Evolutionary conservation across 2,113 vertebrate species (phyloP).

Genomic region (Ramphastos sulfuratus): DNA sequence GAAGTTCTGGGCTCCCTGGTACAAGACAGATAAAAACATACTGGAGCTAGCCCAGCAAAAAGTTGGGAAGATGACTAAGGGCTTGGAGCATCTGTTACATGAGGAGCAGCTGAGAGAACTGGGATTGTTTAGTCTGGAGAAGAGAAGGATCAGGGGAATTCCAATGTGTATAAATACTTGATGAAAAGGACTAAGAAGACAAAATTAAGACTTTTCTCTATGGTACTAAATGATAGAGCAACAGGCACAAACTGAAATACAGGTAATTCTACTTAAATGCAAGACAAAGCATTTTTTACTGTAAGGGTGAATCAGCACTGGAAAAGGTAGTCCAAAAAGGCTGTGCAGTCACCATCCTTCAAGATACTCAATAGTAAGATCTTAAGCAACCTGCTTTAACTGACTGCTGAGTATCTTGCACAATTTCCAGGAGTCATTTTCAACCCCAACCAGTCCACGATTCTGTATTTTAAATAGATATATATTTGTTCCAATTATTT

Average conservation of each 20-base stretch:
- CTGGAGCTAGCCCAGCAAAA: neutral
- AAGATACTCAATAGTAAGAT: neutral
- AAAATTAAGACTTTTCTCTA: neutral
- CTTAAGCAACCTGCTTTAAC: neutral
- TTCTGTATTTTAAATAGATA: neutral
- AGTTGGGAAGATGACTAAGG: neutral
- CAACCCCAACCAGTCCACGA: neutral
- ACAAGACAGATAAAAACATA: neutral
- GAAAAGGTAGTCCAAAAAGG: neutral
- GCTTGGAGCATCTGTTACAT: accelerated
- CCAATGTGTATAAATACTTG: neutral
- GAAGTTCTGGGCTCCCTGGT: neutral
- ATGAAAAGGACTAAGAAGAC: neutral
- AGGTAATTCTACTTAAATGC: neutral
- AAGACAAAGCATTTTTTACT: neutral
- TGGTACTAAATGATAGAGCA: neutral
- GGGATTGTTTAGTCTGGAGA: neutral
- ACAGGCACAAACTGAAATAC: neutral
- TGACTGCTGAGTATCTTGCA: neutral
- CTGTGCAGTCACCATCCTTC: neutral
- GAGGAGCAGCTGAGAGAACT: neutral
- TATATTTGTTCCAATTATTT: neutral
- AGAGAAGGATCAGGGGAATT: neutral
- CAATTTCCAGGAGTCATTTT: neutral
- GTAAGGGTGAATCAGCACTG: neutral